These are phyloP conservation scores for Aplidium turbinatum DNA, from an alignment of 23 tunicate species.

Conservation along the genomic window DNA sequence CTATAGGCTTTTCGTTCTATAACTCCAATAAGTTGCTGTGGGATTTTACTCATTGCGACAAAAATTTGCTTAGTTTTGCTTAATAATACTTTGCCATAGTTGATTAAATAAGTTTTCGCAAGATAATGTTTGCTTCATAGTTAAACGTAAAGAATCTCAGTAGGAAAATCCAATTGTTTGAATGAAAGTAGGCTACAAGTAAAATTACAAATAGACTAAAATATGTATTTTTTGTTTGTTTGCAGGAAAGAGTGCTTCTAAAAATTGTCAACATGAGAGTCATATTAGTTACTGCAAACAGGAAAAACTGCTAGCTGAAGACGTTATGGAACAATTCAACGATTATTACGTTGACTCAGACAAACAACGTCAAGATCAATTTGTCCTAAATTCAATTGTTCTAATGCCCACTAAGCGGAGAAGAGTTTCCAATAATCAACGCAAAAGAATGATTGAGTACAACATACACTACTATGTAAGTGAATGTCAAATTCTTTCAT, in stretches of 20 bases:
- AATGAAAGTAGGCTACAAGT: too few relatives aligned
- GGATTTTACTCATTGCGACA: too few relatives aligned
- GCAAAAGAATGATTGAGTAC: slow-evolving; percentile 1
- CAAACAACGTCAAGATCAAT: slow-evolving; percentile 22
- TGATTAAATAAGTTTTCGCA: too few relatives aligned
- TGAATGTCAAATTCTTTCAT: too few relatives aligned
- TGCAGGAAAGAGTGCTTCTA: slow-evolving; percentile 1
- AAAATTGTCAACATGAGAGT: slow-evolving; percentile 6
- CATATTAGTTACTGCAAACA: slow-evolving; percentile 19
- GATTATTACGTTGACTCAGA: neutral
- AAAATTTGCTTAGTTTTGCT: too few relatives aligned
- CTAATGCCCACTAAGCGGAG: slow-evolving; percentile 12
- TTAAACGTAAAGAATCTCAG: too few relatives aligned
- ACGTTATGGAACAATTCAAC: neutral
- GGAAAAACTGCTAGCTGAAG: neutral
- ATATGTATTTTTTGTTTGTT: neutral
- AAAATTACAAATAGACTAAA: too few relatives aligned
- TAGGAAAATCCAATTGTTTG: too few relatives aligned
- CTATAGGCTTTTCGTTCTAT: too few relatives aligned
- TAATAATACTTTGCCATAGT: too few relatives aligned
- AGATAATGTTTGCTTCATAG: too few relatives aligned
- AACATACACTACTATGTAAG: slow-evolving; percentile 26
- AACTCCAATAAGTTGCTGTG: too few relatives aligned
- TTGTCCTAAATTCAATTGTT: slow-evolving; percentile 8
- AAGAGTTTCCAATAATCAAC: slow-evolving; percentile 12